Percentiles rank a stretch among this genome's conserved stretches.
phyloP scores from a whole-genome alignment of 2,113 vertebrate species.

The Petaurus breviceps region DNA sequence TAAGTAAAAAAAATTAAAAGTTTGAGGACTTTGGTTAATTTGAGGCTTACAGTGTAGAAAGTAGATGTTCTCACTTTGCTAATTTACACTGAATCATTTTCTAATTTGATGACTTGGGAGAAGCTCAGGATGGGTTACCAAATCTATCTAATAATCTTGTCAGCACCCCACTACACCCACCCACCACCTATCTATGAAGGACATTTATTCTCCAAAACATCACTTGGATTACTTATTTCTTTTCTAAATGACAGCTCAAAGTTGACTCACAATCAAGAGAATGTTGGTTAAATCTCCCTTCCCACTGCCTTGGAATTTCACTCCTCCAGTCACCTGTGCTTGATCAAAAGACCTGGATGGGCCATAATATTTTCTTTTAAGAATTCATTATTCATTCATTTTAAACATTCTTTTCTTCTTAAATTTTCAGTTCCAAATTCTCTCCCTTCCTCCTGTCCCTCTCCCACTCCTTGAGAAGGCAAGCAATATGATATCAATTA shows the following conservation, averaged over 20 bases:
- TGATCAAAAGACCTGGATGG: neutral
- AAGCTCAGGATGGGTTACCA: neutral
- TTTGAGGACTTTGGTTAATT: neutral
- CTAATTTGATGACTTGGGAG: neutral
- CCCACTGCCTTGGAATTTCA: neutral
- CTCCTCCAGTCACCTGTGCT: neutral
- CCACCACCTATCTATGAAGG: neutral
- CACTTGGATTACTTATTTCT: neutral
- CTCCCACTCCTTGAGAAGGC: neutral
- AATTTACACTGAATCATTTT: neutral
- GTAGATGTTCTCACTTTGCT: neutral
- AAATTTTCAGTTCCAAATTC: neutral
- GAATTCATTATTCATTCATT: neutral
- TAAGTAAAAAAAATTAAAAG: neutral
- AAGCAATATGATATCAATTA: neutral
- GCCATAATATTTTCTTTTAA: neutral
- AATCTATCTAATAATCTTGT: neutral
- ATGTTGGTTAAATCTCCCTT: neutral
- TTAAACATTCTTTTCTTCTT: neutral
- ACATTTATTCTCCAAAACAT: neutral
- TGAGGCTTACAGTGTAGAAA: neutral
- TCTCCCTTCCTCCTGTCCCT: neutral
- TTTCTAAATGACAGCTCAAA: conserved; percentile 1
- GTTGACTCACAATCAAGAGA: neutral
- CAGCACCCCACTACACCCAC: neutral